Evolutionary conservation across 2,888 invertebrate species (phyloP).

Genomic region (Drosophila meridiana): DNA sequence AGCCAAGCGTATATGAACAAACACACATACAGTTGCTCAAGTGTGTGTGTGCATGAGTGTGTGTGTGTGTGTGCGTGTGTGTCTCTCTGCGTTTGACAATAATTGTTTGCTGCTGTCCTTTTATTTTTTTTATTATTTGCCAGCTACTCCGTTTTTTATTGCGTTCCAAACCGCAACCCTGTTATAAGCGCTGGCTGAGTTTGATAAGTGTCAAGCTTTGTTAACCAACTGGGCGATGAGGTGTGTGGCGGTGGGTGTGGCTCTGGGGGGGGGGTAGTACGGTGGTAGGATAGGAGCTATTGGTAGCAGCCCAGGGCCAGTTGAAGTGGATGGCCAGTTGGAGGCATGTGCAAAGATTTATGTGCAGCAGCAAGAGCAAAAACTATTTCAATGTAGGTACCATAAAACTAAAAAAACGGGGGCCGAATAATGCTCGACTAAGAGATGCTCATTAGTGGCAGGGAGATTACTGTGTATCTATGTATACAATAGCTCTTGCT

Average conservation of each 20-base stretch:
- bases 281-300: not conserved
- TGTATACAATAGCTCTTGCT: too few species aligned
- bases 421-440: not conserved
- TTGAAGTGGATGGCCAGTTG: not conserved
- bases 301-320: not conserved
- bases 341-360: conserved; percentile 60
- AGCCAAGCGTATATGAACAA: conserved; percentile 12
- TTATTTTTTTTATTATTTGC: conserved; percentile 45
- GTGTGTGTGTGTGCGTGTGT: conserved; percentile 14
- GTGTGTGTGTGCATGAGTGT: conserved; percentile 5
- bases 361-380: conserved; percentile 55
- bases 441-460: conserved; percentile 7
- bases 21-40: not conserved
- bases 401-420: conserved; percentile 20
- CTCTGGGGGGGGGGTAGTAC: not conserved
- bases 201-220: conserved; percentile 69
- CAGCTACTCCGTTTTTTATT: conserved; percentile 64
- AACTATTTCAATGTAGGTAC: conserved; percentile 57
- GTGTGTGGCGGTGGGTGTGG: not conserved
- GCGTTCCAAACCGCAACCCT: conserved; percentile 60
- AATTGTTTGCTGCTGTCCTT: conserved; percentile 71
- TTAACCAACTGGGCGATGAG: conserved; percentile 53
- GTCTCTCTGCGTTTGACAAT: conserved; percentile 70
- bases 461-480: not conserved
- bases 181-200: conserved; percentile 61